Evolutionary conservation across 2,888 invertebrate genomes (phyloP), one percentile per base, ranked within the genome.

Genomic region (Psylliodes chrysocephalus): DNA sequence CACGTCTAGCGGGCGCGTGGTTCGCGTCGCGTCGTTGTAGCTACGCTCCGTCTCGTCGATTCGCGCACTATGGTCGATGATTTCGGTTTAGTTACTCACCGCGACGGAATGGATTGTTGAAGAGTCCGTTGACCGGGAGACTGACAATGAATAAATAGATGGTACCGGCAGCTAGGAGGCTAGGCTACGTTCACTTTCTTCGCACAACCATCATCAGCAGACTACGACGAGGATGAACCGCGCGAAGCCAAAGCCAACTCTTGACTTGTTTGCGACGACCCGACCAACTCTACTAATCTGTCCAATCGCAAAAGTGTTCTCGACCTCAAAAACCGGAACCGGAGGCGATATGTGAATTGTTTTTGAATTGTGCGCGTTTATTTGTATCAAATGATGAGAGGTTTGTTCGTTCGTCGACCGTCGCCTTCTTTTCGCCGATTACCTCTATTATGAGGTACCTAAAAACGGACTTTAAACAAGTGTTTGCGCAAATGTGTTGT

Each of bases 241-340:
- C 46, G 60, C 61, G 25, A 46, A 35, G 44, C 51, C n/a, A 59
- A 18, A 42, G 42, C 42, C 42, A 42, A 15, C 42, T 35, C 33
- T 33, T 33, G 33, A 49, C 49, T 57, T 47, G 59, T 22, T 52
- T 52, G 30, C 46, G 49, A 38, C 17, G 47, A 17, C 18, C 55
- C 61, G 53, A 60, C 52, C 49, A 38, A 46, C 52, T 63, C 62
- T 51, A 61, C 66, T 63, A 66, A 66, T 66, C 61, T 52, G 68
- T 56, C 66, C 66, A 67, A 69, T 69, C 68, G 64, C 61, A 63
- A 61, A 62, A 56, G 63, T 63, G 66, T 57, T 64, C 60, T 69
- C 68, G 66, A 69, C 68, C 68, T 64, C 68, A 66, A 65, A 69
- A 69, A 63, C 66, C 67, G 67, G 69, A 69, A 68, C 71, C 64